Evolutionary conservation across 2,113 vertebrate genomes (phyloP), one percentile per base, ranked within the genome.

Genomic region (Halcyon malimbica): DNA sequence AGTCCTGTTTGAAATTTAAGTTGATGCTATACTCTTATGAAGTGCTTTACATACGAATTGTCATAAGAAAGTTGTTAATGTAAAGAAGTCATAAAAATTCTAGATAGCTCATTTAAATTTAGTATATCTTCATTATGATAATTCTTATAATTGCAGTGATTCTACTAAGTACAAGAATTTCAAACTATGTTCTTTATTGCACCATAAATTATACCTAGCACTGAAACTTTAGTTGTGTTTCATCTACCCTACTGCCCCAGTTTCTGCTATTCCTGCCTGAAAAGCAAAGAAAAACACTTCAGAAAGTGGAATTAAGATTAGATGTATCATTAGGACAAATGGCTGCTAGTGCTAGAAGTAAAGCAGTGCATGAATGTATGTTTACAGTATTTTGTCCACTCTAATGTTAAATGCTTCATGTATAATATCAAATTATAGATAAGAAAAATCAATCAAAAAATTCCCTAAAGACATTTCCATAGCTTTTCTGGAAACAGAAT

Each of bases 1-100:
- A 93, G 53, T 90, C 51, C 6, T 79, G 14, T 5, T 85, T 94
- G 57, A 94, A 94, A 96, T 89, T 64, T 70, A 89, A 71, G 26
- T 53, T 83, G 65, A 26, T 87, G 14, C 73, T 90, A 63, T 56
- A 81, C 3, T 51, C 11, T 39, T 60, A 50, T 18, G 13, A 20
- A 68, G 16, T 48, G 5, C 53, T 91, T 90, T 83, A 65, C 53
- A 79, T 39, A 31, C n/a, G 89, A 80, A 37, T 73, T 92, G 78
- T 80, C 15, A 64, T 71, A 73, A 67, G 31, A 91, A 63, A 41
- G 15, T 70, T 90, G 41, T 41, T 88, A 26, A 59, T 53, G 8
- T 69, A 83, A 94, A 80, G 26, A 50, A 75, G 37, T 56, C 2
- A 57, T 29, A 35, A 87, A 67, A 86, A 86, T 60, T 69, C 7